Evolutionary conservation across 1,140 invertebrate species (phyloP).

Genomic region (Hylaeus anthracinus): DNA sequence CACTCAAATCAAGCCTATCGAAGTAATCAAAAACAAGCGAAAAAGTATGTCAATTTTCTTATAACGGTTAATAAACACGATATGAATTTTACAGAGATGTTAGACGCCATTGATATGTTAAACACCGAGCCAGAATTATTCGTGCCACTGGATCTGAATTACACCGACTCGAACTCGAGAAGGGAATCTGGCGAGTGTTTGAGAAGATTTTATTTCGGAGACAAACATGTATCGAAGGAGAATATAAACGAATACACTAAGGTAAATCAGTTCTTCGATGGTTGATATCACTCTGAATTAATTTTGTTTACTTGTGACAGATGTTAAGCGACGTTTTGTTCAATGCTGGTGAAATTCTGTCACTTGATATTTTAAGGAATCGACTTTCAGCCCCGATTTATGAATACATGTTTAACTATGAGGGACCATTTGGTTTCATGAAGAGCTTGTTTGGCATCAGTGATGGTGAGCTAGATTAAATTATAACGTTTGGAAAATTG

Average conservation of each 20-base stretch:
- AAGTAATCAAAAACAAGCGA: not conserved
- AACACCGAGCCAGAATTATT: constrained; percentile 82
- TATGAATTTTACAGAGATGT: constrained; percentile 57
- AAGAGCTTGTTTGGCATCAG: constrained; percentile 67
- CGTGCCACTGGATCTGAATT: constrained; percentile 83
- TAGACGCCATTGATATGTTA: constrained; percentile 70
- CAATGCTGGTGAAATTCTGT: constrained; percentile 54
- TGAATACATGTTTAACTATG: constrained; percentile 72
- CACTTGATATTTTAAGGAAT: constrained; percentile 63
- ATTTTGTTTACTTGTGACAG: constrained; percentile 54
- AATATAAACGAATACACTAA: constrained; percentile 79
- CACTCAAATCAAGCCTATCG: too few species aligned
- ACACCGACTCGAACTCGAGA: constrained; percentile 73
- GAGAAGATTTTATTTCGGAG: constrained; percentile 83
- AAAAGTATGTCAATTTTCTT: not conserved
- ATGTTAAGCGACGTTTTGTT: constrained; percentile 69
- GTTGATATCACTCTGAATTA: too few species aligned
- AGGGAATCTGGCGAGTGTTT: constrained; percentile 80
- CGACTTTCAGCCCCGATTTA: constrained; percentile 72
- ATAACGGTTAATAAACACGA: not conserved
- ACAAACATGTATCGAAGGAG: constrained; percentile 77
- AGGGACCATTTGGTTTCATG: constrained; percentile 68
- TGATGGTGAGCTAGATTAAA: constrained; percentile 57
- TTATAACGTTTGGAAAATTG: not conserved
- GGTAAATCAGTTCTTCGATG: constrained; percentile 66